A percentile compares a stretch with the other conserved stretches of the same genome.
These are phyloP conservation scores for Megamerina dolium DNA, from an alignment of 2,888 invertebrate genomes.

Conservation along the genomic window DNA sequence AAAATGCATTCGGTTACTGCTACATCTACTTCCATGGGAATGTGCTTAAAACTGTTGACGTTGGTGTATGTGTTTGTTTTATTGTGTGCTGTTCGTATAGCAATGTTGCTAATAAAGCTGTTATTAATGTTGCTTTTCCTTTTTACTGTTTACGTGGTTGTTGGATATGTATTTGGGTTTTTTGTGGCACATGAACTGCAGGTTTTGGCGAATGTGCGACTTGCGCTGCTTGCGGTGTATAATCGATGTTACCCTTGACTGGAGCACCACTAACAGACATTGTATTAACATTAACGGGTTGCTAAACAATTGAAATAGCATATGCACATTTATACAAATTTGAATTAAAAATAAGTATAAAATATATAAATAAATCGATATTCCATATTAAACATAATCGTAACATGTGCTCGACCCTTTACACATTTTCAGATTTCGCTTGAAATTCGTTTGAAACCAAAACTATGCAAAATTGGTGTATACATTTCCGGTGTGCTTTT, in stretches of 20 bases:
- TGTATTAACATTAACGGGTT: slow-evolving; percentile 59
- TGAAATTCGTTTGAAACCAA: no score
- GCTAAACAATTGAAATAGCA: slow-evolving; percentile 26
- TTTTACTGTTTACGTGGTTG: slow-evolving; percentile 68
- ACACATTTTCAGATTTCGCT: no score
- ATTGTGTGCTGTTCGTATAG: no score
- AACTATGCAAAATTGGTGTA: no score
- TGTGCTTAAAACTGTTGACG: no score
- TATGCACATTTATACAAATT: neutral
- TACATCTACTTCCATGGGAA: no score
- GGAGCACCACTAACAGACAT: slow-evolving; percentile 72
- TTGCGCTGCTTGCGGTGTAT: slow-evolving; percentile 82
- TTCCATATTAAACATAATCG: no score
- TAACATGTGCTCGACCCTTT: no score
- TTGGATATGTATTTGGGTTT: slow-evolving; percentile 68
- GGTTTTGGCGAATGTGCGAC: slow-evolving; percentile 76
- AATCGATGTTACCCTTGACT: slow-evolving; percentile 78
- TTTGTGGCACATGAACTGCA: slow-evolving; percentile 59
- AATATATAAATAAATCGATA: no score
- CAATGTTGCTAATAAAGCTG: neutral
- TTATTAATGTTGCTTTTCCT: neutral
- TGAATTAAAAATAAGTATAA: neutral
- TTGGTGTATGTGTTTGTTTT: no score
- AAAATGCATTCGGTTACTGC: no score
- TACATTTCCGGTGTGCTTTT: no score